These are phyloP conservation scores for Umimayanthus chanpuru DNA, from an alignment of 92 coral and sea anemone genomes.

Conservation along the genomic window DNA sequence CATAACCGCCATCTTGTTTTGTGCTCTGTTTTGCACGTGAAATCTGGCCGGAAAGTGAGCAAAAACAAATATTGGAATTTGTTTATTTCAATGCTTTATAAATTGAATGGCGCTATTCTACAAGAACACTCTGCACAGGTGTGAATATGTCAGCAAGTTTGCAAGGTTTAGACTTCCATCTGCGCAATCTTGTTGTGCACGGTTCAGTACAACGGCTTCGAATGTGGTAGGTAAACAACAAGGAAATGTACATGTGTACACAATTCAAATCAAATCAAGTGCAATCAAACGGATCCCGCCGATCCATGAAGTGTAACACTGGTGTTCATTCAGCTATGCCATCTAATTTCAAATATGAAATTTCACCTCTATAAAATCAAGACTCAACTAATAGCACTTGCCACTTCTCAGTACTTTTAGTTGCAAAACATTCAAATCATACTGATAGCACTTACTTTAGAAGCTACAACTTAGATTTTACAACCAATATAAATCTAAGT, in stretches of 20 bases:
- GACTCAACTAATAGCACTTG: too few relatives aligned
- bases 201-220: constrained; percentile 17
- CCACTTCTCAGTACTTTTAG: too few relatives aligned
- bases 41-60: neutral
- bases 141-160: constrained; percentile 14
- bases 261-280: too few relatives aligned
- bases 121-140: neutral
- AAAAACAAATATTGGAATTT: neutral
- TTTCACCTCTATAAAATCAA: too few relatives aligned
- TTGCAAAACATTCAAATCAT: too few relatives aligned
- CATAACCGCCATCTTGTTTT: constrained; percentile 34
- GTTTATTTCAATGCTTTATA: neutral
- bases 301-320: neutral
- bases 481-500: too few relatives aligned
- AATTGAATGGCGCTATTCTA: constrained; percentile 21
- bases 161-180: constrained; percentile 19
- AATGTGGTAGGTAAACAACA: constrained; percentile 17
- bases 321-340: neutral
- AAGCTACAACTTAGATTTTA: too few relatives aligned
- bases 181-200: neutral
- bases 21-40: neutral
- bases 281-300: too few relatives aligned
- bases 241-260: neutral
- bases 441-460: too few relatives aligned
- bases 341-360: too few relatives aligned